A percentile compares a stretch with the other conserved stretches of the same genome.
Conservation (phyloP, 2,797 vertebrate species). For the Gadopsis bispinosus region DNA sequence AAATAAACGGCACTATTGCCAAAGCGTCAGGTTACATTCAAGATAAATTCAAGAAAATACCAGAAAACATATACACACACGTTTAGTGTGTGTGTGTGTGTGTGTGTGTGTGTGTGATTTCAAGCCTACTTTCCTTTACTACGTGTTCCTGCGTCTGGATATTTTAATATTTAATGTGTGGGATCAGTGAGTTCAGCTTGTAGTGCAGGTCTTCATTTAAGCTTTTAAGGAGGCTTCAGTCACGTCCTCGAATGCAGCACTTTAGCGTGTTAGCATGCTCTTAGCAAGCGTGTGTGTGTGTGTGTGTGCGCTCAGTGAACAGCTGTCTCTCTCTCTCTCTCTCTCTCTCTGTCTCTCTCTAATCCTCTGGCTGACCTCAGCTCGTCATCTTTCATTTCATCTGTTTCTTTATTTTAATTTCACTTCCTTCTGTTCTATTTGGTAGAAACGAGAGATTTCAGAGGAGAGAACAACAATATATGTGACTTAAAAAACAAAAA, state of each 20-base stretch:
- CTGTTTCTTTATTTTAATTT: slow-evolving; percentile 58
- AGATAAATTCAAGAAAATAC: too few species aligned
- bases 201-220: slow-evolving; percentile 26
- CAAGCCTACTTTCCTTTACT: too few species aligned
- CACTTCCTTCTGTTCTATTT: slow-evolving; percentile 53
- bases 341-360: too few species aligned
- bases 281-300: slow-evolving; percentile 16
- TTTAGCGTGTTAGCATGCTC: slow-evolving; percentile 19
- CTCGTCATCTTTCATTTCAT: slow-evolving; percentile 53
- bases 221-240: slow-evolving; percentile 49
- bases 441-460: slow-evolving; percentile 27
- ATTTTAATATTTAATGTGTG: slow-evolving; percentile 27
- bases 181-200: slow-evolving; percentile 32
- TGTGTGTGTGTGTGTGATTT: too few species aligned
- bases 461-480: slow-evolving; percentile 20
- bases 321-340: too few species aligned
- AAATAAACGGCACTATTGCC: too few species aligned
- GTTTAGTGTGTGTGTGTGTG: too few species aligned
- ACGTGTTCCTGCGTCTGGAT: too few species aligned
- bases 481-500: slow-evolving; percentile 30
- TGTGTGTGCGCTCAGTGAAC: slow-evolving; percentile 34
- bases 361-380: slow-evolving; percentile 68
- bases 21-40: too few species aligned
- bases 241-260: slow-evolving; percentile 54
- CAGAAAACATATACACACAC: too few species aligned